Base-by-base conservation (phyloP, 2,113 vertebrate genomes). In the Cathartes aura region DNA sequence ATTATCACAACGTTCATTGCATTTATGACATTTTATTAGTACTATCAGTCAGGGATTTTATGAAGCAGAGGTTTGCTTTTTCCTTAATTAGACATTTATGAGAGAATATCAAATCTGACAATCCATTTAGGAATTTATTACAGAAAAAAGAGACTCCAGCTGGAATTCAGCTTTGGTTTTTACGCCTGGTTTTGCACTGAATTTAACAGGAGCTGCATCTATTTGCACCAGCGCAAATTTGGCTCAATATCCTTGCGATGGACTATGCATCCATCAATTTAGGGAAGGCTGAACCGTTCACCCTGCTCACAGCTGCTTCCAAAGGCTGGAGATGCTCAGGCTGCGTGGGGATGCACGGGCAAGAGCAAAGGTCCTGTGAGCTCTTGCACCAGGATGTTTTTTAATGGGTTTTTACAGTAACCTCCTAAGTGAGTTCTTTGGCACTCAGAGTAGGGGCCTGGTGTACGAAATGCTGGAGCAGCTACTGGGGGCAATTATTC, bases 101-200 rank as follows among this genome's bases (percentile, higher is more conserved):
- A 91, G 75, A 91, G 67, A 95, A 90, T 93, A 94, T 95, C 21
- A 94, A 76, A 90, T 73, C 91, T 78, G 84, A 92, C 87, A 75
- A 68, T 15, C 83, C 43, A 26, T 78, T 75, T 95, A 94, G 64
- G 59, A 87, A 85, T 91, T 95, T 95, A 97, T 97, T 96, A 88
- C 45, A 76, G 74, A 89, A 95, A 85, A 95, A 96, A 97, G 95
- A 94, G 86, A 47, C 72, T 75, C 50, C 59, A 80, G 45, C 12
- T 86, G 63, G 94, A 93, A 92, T 45, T 64, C 73, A 90, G 52
- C 67, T 96, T 95, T 83, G 47, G 58, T 86, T 52, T 24, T 15
- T 16, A 82, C 2, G 3, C 30, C 23, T 8, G 2, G 18, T 11
- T 74, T 93, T n/a, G 42, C 50, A 43, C 34, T 30, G 24, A 27